Conservation (phyloP, 2,797 vertebrate species). For the Paguma larvata region DNA sequence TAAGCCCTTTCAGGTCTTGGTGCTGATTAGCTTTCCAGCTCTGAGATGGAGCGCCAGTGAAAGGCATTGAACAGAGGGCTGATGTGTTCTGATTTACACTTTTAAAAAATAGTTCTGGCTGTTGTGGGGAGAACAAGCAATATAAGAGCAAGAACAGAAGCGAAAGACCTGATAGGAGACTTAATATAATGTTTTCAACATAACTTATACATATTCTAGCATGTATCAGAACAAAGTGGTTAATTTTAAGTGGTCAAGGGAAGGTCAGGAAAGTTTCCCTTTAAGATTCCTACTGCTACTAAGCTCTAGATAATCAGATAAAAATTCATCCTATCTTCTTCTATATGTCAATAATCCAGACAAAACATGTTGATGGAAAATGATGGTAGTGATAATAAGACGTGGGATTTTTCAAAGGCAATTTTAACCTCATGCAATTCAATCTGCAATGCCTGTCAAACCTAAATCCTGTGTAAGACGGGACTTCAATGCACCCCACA, state of each 20-base stretch:
- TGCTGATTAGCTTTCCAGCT: not conserved
- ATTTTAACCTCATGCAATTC: conserved; percentile 40
- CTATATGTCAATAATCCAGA: not conserved
- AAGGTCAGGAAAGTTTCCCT: not conserved
- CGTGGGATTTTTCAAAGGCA: conserved; percentile 26
- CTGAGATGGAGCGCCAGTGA: not conserved
- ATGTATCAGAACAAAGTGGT: not conserved
- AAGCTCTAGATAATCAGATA: not conserved
- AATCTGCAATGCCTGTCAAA: conserved; percentile 42
- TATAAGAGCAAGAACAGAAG: not conserved
- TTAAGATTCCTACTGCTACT: conserved; percentile 12
- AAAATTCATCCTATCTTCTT: conserved; percentile 33
- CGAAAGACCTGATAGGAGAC: not conserved
- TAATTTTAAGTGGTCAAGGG: not conserved
- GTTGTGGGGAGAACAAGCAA: not conserved
- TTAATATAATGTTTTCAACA: not conserved
- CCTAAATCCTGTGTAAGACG: not conserved
- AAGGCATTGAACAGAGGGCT: not conserved
- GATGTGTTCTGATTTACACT: not conserved
- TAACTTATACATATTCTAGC: not conserved
- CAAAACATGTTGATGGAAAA: not conserved
- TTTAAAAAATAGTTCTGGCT: not conserved
- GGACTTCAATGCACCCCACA: not conserved
- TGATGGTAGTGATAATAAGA: not conserved
- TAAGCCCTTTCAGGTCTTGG: not conserved